Base-by-base conservation (phyloP, 1,140 invertebrate genomes). In the Solenopsis invicta region DNA sequence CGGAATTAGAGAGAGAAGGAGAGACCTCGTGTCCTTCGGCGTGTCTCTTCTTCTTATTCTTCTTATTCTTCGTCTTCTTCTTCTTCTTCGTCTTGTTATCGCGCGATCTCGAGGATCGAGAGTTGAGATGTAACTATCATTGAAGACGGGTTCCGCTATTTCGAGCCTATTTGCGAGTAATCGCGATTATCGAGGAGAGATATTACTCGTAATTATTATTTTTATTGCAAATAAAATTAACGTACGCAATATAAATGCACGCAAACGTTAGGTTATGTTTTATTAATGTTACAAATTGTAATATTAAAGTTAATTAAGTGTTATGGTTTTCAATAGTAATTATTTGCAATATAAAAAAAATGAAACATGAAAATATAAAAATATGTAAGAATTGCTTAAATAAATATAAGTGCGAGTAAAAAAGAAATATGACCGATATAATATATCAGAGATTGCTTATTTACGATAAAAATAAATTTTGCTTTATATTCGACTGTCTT, bases 71-170 rank as follows among this genome's bases (percentile, higher is more conserved):
- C n/a, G n/a, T n/a, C n/a, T n/a, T 61, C 16, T 72, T 21, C 56
- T 16, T n/a, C 64, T 84, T 45, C 45, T 66, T 9, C 21, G n/a
- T 41, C 80, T 84, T 41, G 67, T 74, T 82, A 82, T 82, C 80
- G 54, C 18, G 66, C 37, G 52, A 82, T 82, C 67, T 82, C 67
- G 80, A 59, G 66, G 41, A 67, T 80, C 34, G n/a, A 67, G 8
- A 56, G 52, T 48, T 54, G 54, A 21, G 34, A 82, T 72, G 10
- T 59, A 48, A 62, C n/a, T 50, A 66, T 24, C 21, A 37, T 54
- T 69, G 24, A 71, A 81, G 75, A 64, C 59, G 24, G 24, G 77
- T 59, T 72, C 67, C 54, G 52, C 71, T 34, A 72, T 82, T 72
- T 82, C 18, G 67, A 45, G 13, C 29, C 29, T 34, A 24, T 13